Conservation (phyloP, 2,797 vertebrate species). For the Hozukius guyotensis region DNA sequence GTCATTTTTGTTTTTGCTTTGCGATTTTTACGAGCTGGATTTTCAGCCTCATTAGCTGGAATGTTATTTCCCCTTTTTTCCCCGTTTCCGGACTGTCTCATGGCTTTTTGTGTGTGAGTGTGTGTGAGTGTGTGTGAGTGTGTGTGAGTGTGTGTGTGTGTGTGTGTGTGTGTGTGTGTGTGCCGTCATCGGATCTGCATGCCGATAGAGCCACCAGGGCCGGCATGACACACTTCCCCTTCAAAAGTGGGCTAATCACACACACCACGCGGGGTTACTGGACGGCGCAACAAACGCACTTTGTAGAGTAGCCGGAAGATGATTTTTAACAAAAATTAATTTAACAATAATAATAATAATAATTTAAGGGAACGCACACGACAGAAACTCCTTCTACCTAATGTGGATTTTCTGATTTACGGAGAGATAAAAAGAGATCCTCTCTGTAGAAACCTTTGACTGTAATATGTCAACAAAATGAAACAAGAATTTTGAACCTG, state of each 20-base stretch:
- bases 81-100: neutral
- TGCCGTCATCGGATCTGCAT: constrained; percentile 18
- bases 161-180: neutral
- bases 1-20: constrained; percentile 21
- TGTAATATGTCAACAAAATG: too few relatives aligned
- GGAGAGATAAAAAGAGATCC: too few relatives aligned
- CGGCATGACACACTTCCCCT: constrained; percentile 48
- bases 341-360: neutral
- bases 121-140: neutral
- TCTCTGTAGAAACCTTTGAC: too few relatives aligned
- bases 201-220: constrained; percentile 14
- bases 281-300: neutral
- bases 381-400: too few relatives aligned
- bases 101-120: neutral
- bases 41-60: constrained; percentile 22
- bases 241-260: constrained; percentile 21
- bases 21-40: constrained; percentile 18
- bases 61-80: neutral
- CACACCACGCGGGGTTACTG: neutral
- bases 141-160: neutral
- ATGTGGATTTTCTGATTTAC: too few relatives aligned
- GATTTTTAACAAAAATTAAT: neutral
- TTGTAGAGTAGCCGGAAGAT: neutral
- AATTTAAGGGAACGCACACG: rapidly evolving
- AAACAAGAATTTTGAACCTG: too few relatives aligned